Conservation (phyloP, 2,113 vertebrate species). For the Chloebia gouldiae region DNA sequence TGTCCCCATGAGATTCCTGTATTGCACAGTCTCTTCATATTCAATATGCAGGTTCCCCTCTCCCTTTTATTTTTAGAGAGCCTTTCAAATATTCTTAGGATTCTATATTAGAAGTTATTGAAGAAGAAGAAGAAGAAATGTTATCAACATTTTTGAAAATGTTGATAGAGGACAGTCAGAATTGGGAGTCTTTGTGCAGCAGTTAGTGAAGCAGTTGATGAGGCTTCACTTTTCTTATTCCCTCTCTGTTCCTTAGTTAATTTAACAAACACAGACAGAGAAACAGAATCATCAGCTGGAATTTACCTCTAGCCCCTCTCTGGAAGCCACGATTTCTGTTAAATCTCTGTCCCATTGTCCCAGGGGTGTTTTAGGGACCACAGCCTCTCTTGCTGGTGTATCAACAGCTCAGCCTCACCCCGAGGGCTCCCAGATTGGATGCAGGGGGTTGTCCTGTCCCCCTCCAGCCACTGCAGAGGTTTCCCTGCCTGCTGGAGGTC, state of each 20-base stretch:
- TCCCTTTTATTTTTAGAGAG: not conserved
- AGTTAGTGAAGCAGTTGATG: not conserved
- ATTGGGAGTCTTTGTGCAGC: not conserved
- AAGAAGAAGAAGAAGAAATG: not conserved
- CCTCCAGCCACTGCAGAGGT: not conserved
- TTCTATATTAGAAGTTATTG: not conserved
- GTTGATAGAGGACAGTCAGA: not conserved
- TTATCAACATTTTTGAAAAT: not conserved
- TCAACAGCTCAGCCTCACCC: not conserved
- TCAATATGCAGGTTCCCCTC: not conserved
- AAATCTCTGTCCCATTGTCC: not conserved
- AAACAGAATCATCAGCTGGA: not conserved
- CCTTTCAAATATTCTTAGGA: not conserved
- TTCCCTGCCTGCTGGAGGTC: not conserved
- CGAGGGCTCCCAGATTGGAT: accelerated
- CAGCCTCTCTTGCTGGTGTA: accelerated
- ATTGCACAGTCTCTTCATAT: not conserved
- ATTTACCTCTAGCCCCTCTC: not conserved
- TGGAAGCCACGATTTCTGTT: not conserved
- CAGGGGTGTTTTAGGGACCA: not conserved
- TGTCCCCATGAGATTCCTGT: not conserved
- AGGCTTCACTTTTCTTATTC: not conserved
- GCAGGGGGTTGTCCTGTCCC: not conserved
- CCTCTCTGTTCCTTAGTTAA: not conserved
- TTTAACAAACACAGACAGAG: not conserved